phyloP scores from a whole-genome alignment of 2,113 vertebrate species.

The Pogonocichla stellata region DNA sequence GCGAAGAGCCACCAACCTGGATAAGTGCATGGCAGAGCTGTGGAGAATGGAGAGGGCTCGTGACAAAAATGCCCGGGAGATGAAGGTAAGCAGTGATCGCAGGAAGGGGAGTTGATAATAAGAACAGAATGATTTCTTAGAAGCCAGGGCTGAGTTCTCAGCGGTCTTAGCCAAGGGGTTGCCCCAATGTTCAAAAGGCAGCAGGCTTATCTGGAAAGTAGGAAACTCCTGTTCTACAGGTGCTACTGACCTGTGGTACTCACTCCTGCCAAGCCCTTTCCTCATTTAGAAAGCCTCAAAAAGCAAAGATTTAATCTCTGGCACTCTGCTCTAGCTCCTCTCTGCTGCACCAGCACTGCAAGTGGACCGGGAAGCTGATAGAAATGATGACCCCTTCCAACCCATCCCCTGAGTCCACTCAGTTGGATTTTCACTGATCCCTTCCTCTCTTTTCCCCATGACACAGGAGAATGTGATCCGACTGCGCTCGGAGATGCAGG shows the following conservation, averaged over 20 bases:
- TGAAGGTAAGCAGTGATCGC: constrained; percentile 66
- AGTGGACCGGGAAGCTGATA: not conserved
- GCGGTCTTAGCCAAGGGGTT: not conserved
- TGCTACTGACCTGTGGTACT: not conserved
- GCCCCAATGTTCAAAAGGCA: not conserved
- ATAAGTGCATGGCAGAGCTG: constrained; percentile 81
- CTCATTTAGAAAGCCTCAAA: not conserved
- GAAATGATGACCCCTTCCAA: accelerated
- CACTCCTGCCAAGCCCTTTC: not conserved
- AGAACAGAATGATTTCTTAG: not conserved
- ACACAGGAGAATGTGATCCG: constrained; percentile 75
- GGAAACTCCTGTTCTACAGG: not conserved
- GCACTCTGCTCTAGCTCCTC: not conserved
- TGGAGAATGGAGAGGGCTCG: constrained; percentile 82
- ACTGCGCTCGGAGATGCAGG: constrained; percentile 80
- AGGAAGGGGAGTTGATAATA: not conserved
- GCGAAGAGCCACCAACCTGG: constrained; percentile 75
- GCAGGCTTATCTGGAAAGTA: not conserved
- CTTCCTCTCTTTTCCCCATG: not conserved
- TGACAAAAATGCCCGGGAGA: constrained; percentile 77
- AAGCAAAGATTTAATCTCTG: not conserved
- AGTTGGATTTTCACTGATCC: not conserved
- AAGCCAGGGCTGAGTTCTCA: not conserved
- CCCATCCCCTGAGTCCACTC: not conserved
- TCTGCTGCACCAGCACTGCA: not conserved